Base-by-base conservation (phyloP, 2,888 invertebrate species). In the Diarsia brunnea region DNA sequence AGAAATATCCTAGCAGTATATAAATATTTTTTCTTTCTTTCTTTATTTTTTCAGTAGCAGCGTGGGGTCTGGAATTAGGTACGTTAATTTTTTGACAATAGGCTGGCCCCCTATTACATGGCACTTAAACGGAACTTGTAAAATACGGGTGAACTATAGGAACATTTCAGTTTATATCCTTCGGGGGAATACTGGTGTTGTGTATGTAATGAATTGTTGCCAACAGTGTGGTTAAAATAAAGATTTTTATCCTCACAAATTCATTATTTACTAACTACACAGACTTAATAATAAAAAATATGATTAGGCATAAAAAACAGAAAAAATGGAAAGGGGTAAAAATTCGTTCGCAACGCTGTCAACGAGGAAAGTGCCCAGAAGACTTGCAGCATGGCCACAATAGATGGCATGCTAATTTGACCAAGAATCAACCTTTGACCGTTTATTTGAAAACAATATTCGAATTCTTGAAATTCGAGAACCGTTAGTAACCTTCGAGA, bases 401-500 rank as follows among this genome's bases (percentile, higher is more conserved):
- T 49, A 21, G 49, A 49, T 8, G 21, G 51, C 51, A 51, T 21
- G 51, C 51, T 51, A 21, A 21, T 49, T n/a, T n/a, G n/a, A n/a
- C n/a, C n/a, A n/a, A n/a, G n/a, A n/a, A n/a, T n/a, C n/a, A n/a
- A n/a, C n/a, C n/a, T n/a, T n/a, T n/a, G 19, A 49, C 19, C 19
- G 19, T 8, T 19, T 49, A 49, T 19, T 49, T 49, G 49, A 21
- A 51, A 8, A n/a, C 11, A 1, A 11, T 11, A 11, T 3, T 45
- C 19, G 31, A 31, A 21, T 43, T 47, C 4, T 19, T 12, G 0
- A 27, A 65, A 47, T 70, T 85, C 84, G 87, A 87, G 87, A 82
- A 80, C 58, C 79, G 27, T n/a, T 81, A 69, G 85, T 87, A 81
- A 24, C n/a, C 58, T 63, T 27, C 12, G 77, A 53, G 84, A 72